These are phyloP conservation scores for Hemithea aestivaria DNA, from an alignment of 2,888 invertebrate species.

Conservation along the genomic window DNA sequence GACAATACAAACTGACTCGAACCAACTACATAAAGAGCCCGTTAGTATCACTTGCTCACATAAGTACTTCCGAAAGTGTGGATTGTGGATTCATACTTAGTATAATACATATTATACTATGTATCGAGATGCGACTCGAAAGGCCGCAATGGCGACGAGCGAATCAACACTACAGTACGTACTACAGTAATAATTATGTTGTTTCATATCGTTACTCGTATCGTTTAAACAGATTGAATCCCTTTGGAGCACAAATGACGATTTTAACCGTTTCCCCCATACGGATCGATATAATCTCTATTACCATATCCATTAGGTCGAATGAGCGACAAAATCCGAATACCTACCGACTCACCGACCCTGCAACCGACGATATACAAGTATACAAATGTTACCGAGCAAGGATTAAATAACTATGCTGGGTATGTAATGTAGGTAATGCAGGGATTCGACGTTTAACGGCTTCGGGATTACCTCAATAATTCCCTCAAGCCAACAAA, in stretches of 20 bases:
- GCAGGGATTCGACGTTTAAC: conserved; percentile 72
- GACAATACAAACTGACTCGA: too few species aligned
- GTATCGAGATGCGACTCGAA: conserved; percentile 1
- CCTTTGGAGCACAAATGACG: conserved; percentile 58
- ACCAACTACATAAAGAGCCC: too few species aligned
- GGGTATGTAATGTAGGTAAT: conserved; percentile 73
- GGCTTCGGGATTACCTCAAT: conserved; percentile 76
- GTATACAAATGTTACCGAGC: conserved; percentile 55
- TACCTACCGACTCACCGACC: conserved; percentile 35
- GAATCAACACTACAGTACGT: conserved; percentile 39
- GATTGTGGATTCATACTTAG: too few species aligned
- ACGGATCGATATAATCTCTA: conserved; percentile 56
- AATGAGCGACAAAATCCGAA: conserved; percentile 38
- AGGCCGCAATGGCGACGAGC: conserved; percentile 28
- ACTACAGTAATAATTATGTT: conserved; percentile 50
- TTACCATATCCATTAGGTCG: conserved; percentile 53
- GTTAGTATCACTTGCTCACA: too few species aligned
- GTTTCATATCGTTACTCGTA: conserved; percentile 48
- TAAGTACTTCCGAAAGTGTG: too few species aligned
- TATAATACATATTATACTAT: too few species aligned
- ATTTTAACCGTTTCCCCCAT: conserved; percentile 45
- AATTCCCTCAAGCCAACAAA: conserved; percentile 72
- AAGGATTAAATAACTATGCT: conserved; percentile 72
- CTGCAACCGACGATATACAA: conserved; percentile 38
- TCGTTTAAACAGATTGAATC: conserved; percentile 60